These are phyloP conservation scores for Phaenicophaeus curvirostris DNA, from an alignment of 2,797 vertebrate species.

Conservation along the genomic window DNA sequence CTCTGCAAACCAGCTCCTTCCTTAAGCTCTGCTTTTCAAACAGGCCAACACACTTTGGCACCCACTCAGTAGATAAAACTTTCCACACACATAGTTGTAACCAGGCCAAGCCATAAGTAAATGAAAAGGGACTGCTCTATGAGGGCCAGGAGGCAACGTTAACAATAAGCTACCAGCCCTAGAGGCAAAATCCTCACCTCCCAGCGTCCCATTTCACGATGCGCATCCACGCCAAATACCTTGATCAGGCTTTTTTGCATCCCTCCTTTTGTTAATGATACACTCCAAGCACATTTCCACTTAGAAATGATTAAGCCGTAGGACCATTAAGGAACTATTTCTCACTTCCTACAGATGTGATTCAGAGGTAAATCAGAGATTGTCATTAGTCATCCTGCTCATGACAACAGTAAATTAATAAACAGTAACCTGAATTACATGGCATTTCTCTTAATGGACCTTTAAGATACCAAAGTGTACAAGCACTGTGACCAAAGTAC, in stretches of 20 bases:
- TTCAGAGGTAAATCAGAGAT: neutral
- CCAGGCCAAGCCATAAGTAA: neutral
- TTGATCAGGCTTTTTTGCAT: neutral
- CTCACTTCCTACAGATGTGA: constrained; percentile 23
- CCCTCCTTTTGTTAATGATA: constrained; percentile 27
- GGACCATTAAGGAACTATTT: constrained; percentile 28
- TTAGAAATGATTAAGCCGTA: constrained; percentile 25
- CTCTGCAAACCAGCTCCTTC: neutral
- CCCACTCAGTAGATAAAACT: neutral
- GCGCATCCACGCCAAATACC: neutral
- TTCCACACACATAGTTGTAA: neutral
- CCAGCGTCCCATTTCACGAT: neutral
- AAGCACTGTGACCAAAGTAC: neutral
- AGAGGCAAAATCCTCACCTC: neutral
- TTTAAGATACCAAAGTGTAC: neutral
- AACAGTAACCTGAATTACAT: neutral
- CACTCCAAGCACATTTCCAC: neutral
- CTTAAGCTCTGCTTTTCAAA: neutral
- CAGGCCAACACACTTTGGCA: neutral
- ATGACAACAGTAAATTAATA: neutral
- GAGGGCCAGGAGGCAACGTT: neutral
- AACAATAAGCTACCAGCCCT: neutral
- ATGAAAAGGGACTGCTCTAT: neutral
- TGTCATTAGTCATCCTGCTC: neutral
- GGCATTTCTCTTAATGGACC: neutral